Percentiles rank a stretch among this genome's conserved stretches.
phyloP scores from a whole-genome alignment of 2,888 invertebrate species.

The Amphiduros pacificus region DNA sequence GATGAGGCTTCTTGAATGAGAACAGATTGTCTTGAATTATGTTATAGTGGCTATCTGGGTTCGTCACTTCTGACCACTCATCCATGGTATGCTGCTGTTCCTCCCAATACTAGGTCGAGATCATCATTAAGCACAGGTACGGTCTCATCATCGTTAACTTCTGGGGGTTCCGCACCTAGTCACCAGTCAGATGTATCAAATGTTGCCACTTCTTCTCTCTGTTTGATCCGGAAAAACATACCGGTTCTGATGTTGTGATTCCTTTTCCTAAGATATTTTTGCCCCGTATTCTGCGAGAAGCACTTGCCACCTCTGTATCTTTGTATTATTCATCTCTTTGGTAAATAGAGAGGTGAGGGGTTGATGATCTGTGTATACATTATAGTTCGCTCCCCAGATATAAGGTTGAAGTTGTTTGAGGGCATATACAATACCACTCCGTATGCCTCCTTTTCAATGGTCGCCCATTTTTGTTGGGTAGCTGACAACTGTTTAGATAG shows the following conservation, averaged over 20 bases:
- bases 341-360: slow-evolving; percentile 8
- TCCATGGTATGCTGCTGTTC: too few relatives aligned
- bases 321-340: slow-evolving; percentile 6
- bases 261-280: background rate
- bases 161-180: too few relatives aligned
- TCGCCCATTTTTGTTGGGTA: slow-evolving; percentile 1
- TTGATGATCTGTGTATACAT: slow-evolving; percentile 12
- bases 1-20: too few relatives aligned
- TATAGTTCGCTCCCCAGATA: slow-evolving; percentile 7
- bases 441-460: slow-evolving; percentile 13
- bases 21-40: too few relatives aligned
- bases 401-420: slow-evolving; percentile 8
- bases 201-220: too few relatives aligned
- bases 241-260: slow-evolving; percentile 2
- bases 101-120: too few relatives aligned
- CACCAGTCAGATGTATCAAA: too few relatives aligned
- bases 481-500: background rate
- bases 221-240: slow-evolving; percentile 6
- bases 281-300: slow-evolving; percentile 14
- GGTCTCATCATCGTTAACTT: too few relatives aligned
- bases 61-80: too few relatives aligned
- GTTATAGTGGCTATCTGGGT: too few relatives aligned
- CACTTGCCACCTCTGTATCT: slow-evolving; percentile 13
- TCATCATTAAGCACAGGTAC: too few relatives aligned
- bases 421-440: background rate